These are phyloP conservation scores for Zele albiditarsus DNA, from an alignment of 2,888 invertebrate species.

Conservation along the genomic window DNA sequence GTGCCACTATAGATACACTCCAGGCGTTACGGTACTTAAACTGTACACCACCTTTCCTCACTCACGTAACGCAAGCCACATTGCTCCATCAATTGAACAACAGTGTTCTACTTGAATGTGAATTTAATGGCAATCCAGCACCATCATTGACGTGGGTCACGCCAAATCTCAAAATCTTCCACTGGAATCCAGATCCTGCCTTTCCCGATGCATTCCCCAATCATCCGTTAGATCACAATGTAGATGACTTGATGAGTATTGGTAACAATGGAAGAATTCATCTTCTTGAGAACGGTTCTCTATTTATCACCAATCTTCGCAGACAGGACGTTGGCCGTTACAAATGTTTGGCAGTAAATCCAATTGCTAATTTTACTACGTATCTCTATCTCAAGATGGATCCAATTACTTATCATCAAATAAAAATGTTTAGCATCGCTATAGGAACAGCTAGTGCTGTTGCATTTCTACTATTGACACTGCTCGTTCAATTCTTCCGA, in stretches of 20 bases:
- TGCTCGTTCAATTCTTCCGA: conserved; percentile 85
- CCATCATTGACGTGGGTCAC: conserved; percentile 92
- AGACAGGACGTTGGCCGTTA: conserved; percentile 90
- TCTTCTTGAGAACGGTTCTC: conserved; percentile 84
- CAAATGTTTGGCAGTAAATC: conserved; percentile 89
- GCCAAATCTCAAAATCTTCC: conserved; percentile 81
- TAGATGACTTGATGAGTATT: conserved; percentile 66
- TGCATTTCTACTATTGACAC: conserved; percentile 85
- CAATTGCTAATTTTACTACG: conserved; percentile 84
- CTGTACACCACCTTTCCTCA: conserved; percentile 80
- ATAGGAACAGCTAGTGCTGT: conserved; percentile 88
- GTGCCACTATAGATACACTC: conserved; percentile 78
- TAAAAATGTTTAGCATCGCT: conserved; percentile 88
- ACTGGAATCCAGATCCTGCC: conserved; percentile 84
- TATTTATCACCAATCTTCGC: conserved; percentile 82
- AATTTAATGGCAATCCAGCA: conserved; percentile 83
- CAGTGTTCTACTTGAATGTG: conserved; percentile 80
- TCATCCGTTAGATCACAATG: conserved; percentile 79
- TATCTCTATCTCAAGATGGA: conserved; percentile 87
- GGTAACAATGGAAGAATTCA: conserved; percentile 76
- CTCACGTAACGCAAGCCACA: conserved; percentile 77
- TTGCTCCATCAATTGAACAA: conserved; percentile 74
- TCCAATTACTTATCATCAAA: conserved; percentile 87
- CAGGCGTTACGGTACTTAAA: conserved; percentile 81
- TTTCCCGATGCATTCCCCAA: conserved; percentile 80